Evolutionary conservation across 2,888 invertebrate genomes (phyloP).

Genomic region (Microdon myrmicae): DNA sequence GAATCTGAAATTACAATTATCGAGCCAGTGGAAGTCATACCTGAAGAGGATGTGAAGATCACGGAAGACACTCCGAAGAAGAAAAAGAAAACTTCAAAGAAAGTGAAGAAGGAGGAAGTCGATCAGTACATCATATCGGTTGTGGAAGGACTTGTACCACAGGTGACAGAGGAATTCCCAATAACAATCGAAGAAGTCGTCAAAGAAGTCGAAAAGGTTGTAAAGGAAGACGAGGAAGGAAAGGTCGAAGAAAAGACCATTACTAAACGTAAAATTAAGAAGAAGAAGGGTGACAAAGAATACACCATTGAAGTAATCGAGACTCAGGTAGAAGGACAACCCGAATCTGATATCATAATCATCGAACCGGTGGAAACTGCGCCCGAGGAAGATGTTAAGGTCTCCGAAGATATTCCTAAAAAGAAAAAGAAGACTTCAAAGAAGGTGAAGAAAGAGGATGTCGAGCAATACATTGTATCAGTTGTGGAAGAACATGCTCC

Average conservation of each 20-base stretch:
- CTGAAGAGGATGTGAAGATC: constrained; percentile 48
- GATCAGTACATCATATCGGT: constrained; percentile 60
- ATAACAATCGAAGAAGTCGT: constrained; percentile 53
- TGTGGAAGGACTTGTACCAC: constrained; percentile 57
- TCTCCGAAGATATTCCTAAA: constrained; percentile 26
- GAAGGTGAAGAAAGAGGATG: constrained; percentile 43
- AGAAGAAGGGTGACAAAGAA: constrained; percentile 66
- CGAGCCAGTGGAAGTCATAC: constrained; percentile 60
- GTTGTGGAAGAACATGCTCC: constrained; percentile 60
- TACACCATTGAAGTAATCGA: constrained; percentile 68
- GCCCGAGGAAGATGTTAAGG: constrained; percentile 40
- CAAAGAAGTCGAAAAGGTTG: constrained; percentile 57
- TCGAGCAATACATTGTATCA: constrained; percentile 58
- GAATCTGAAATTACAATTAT: constrained; percentile 64
- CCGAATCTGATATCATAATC: constrained; percentile 64
- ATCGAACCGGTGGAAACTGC: constrained; percentile 61
- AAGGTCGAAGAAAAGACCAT: constrained; percentile 62
- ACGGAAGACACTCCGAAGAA: constrained; percentile 29
- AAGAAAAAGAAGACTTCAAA: constrained; percentile 52
- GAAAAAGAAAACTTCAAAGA: constrained; percentile 55
- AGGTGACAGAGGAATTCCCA: constrained; percentile 54
- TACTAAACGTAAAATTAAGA: constrained; percentile 68
- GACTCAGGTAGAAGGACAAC: constrained; percentile 65
- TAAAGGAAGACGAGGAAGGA: constrained; percentile 59
- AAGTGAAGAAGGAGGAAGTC: constrained; percentile 56